Conservation (phyloP, 2,113 vertebrate genomes). For the Prochilodus magdalenae region DNA sequence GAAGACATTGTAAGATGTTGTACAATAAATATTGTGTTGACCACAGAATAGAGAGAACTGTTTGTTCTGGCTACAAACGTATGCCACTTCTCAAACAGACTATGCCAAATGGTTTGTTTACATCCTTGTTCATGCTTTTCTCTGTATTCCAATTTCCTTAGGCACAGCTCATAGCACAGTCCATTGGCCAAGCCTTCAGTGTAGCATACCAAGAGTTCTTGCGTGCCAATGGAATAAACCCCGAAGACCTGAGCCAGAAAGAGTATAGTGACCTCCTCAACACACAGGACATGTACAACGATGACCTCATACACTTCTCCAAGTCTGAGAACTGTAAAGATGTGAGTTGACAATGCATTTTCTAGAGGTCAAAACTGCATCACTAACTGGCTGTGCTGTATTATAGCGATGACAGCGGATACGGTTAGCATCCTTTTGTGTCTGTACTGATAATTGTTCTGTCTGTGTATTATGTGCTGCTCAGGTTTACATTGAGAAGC, state of each 20-base stretch:
- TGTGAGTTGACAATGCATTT: slow-evolving; percentile 70
- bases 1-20: background rate
- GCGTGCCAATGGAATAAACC: slow-evolving; percentile 94
- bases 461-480: slow-evolving; percentile 19
- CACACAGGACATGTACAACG: slow-evolving; percentile 98
- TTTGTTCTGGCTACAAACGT: background rate
- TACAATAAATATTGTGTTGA: background rate
- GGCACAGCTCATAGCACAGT: slow-evolving; percentile 96
- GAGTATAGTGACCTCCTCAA: slow-evolving; percentile 96
- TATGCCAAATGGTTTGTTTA: background rate
- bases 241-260: slow-evolving; percentile 96
- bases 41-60: background rate
- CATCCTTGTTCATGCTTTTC: background rate
- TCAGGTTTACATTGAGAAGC: slow-evolving; percentile 94
- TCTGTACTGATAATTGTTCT: background rate
- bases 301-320: slow-evolving; percentile 96
- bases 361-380: background rate
- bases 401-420: background rate
- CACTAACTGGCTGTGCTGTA: background rate
- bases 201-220: slow-evolving; percentile 98
- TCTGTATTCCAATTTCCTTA: slow-evolving; percentile 52
- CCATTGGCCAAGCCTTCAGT: slow-evolving; percentile 96
- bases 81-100: background rate
- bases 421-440: background rate
- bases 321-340: slow-evolving; percentile 99